Conservation (phyloP, 1,140 invertebrate genomes). For the Acromyrmex heyeri region DNA sequence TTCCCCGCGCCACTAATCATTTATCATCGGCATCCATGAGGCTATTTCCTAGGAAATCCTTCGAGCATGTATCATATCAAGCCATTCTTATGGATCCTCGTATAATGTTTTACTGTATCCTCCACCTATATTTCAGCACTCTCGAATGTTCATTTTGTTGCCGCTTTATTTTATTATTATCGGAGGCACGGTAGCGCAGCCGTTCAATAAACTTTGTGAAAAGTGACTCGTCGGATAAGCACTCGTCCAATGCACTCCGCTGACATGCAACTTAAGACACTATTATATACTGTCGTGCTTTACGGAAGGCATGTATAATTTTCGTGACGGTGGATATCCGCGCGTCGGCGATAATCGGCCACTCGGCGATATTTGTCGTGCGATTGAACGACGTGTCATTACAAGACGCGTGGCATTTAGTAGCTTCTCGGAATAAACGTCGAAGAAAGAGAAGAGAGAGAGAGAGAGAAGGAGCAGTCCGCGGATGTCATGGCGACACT, state of each 20-base stretch:
- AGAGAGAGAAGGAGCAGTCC: not conserved
- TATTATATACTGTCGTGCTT: not conserved
- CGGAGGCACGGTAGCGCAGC: not conserved
- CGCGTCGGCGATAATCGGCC: constrained; percentile 15
- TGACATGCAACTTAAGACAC: not conserved
- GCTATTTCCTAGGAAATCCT: constrained; percentile 70
- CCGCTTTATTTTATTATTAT: not conserved
- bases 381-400: constrained; percentile 45
- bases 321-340: not conserved
- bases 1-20: constrained; percentile 60
- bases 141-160: not conserved
- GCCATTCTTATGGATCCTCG: not conserved
- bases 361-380: constrained; percentile 35
- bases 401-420: constrained; percentile 51
- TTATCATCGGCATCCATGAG: constrained; percentile 68
- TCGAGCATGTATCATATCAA: constrained; percentile 6
- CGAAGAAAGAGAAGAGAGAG: not conserved
- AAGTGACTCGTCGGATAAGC: constrained; percentile 13
- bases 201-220: not conserved
- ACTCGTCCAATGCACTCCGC: not conserved
- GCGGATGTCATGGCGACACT: constrained; percentile 57
- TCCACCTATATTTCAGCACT: not conserved
- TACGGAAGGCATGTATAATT: not conserved
- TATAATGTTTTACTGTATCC: constrained; percentile 22
- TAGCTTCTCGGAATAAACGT: constrained; percentile 77